Evolutionary conservation across 2,113 vertebrate species (phyloP).

Genomic region (Eurypyga helias): DNA sequence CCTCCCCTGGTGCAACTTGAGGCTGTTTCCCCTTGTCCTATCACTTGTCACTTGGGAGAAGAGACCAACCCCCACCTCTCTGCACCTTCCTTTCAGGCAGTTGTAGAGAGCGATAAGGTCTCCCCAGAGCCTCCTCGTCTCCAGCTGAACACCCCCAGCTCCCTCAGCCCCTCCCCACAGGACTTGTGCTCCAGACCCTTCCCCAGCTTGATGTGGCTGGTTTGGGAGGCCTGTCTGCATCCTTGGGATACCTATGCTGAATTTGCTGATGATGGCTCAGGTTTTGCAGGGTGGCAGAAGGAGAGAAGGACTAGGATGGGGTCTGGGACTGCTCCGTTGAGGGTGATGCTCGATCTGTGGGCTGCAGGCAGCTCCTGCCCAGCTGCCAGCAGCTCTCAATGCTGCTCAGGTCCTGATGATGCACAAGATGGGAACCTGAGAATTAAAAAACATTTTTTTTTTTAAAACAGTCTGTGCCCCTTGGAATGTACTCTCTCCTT

Average conservation of each 20-base stretch:
- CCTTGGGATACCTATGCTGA: background rate
- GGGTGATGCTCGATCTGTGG: rapidly evolving
- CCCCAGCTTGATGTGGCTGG: background rate
- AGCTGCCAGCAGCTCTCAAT: background rate
- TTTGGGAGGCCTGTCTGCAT: background rate
- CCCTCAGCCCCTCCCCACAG: too few relatives aligned
- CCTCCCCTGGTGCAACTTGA: too few relatives aligned
- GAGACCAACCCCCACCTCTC: too few relatives aligned
- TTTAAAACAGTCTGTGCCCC: background rate
- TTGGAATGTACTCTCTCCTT: background rate
- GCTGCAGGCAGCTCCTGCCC: background rate
- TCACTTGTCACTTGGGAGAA: too few relatives aligned
- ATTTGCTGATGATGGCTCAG: background rate
- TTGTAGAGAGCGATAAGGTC: too few relatives aligned
- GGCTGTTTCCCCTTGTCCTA: too few relatives aligned
- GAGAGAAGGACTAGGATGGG: background rate
- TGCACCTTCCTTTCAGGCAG: too few relatives aligned
- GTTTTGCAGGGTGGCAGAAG: background rate
- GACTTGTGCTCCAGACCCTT: too few relatives aligned
- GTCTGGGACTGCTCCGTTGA: background rate
- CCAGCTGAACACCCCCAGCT: too few relatives aligned
- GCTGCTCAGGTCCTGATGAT: background rate
- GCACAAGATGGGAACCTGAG: background rate
- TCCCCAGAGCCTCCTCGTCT: too few relatives aligned
- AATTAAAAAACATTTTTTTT: background rate